Conservation (phyloP, 2,113 vertebrate species). For the Anhinga anhinga region DNA sequence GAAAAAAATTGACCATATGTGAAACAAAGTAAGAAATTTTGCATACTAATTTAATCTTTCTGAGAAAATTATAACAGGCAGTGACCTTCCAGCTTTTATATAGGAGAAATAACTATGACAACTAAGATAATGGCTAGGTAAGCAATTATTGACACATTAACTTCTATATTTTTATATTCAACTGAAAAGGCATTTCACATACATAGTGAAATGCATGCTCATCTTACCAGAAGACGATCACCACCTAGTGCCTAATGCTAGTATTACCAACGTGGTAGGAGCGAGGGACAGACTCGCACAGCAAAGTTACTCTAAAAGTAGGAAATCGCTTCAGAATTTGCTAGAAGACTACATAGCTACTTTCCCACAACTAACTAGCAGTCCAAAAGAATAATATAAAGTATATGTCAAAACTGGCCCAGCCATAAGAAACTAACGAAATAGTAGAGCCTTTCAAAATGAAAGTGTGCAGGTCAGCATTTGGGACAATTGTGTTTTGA, state of each 20-base stretch:
- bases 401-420: neutral
- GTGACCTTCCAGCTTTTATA: neutral
- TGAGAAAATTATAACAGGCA: neutral
- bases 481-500: neutral
- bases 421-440: neutral
- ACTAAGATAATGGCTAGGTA: neutral
- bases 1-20: neutral
- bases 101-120: neutral
- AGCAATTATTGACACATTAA: neutral
- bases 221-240: constrained; percentile 13
- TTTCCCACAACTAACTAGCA: neutral
- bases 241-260: constrained; percentile 16
- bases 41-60: neutral
- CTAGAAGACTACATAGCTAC: neutral
- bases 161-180: neutral
- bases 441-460: neutral
- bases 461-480: neutral
- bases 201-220: neutral
- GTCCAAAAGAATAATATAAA: neutral
- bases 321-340: neutral
- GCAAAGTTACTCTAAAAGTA: neutral
- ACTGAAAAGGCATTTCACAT: neutral
- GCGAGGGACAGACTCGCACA: neutral
- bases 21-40: neutral
- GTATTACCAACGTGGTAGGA: neutral